These are phyloP conservation scores for Pomatostomus ruficeps DNA, from an alignment of 2,113 vertebrate genomes.

Conservation along the genomic window DNA sequence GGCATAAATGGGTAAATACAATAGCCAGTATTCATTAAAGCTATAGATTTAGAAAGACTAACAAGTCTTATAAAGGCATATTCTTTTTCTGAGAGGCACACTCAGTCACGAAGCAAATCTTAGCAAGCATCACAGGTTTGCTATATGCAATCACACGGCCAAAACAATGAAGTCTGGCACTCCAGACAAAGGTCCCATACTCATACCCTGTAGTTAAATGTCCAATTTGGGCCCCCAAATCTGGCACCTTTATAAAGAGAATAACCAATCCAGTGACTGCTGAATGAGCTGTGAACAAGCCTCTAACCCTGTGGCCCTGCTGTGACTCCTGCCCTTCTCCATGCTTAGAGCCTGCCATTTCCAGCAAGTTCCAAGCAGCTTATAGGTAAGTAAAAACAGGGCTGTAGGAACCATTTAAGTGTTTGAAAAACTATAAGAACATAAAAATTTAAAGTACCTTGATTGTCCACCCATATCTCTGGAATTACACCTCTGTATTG, in stretches of 20 bases:
- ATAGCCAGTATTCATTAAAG: neutral
- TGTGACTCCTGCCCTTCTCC: neutral
- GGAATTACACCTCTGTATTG: neutral
- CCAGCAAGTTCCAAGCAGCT: neutral
- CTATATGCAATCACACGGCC: neutral
- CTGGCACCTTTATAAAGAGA: neutral
- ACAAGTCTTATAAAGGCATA: rapidly evolving
- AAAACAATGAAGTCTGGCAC: rapidly evolving
- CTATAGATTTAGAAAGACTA: neutral
- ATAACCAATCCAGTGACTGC: neutral
- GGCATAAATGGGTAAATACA: neutral
- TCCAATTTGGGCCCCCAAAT: neutral
- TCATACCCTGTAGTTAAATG: neutral
- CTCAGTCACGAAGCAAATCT: neutral
- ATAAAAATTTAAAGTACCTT: neutral
- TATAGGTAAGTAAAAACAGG: rapidly evolving
- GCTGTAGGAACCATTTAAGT: neutral
- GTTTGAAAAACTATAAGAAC: neutral
- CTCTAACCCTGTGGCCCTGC: neutral
- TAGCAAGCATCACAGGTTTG: neutral
- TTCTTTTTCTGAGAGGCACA: neutral
- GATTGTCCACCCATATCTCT: rapidly evolving
- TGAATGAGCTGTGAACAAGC: rapidly evolving
- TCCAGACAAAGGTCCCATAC: neutral
- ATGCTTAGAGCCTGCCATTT: neutral